Evolutionary conservation across 2,113 vertebrate species (phyloP), one percentile per base, ranked within the genome.

Genomic region (Danionella cerebrum): DNA sequence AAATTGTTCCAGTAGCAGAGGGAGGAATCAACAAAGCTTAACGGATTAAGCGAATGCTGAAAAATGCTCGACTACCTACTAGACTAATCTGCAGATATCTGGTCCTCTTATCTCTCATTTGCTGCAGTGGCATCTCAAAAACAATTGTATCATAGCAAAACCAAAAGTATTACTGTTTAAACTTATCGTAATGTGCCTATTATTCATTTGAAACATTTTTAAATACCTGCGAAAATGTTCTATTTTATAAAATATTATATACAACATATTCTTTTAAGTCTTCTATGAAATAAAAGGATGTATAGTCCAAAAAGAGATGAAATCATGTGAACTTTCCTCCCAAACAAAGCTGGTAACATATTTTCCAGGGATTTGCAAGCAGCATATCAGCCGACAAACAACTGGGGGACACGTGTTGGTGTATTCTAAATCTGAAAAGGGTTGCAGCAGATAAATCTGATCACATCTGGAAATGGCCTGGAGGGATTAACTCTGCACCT

Each of bases 31-130:
- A 67, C 53, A 82, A 77, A 82, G 81, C 79, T 82, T 82, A 71
- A 74, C 48, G 77, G 82, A 77, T 82, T 85, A 73, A 70, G 76
- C 74, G 80, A 71, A 63, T 75, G 55, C 64, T 52, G 41, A 73
- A 70, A 71, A 31, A 79, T 78, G 66, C 77, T 69, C 73, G 67
- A 82, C 71, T 74, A 84, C 82, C 82, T 83, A 73, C 5, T 75
- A 19, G 57, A 29, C 29, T 83, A 86, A 84, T 87, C 84, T 78
- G 53, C 55, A 81, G 66, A 81, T 79, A 77, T 72, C 74, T 69
- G 68, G 65, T 70, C 72, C 70, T 76, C 63, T 44, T 64, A 48
- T 53, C 41, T 70, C 67, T 77, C 71, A 72, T 73, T 60, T 66
- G 76, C 38, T 66, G 24, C 21, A 72, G 19, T 62, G 24, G 11